Evolutionary conservation across 2,888 invertebrate genomes (phyloP).

Genomic region (Eupithecia inturbata): DNA sequence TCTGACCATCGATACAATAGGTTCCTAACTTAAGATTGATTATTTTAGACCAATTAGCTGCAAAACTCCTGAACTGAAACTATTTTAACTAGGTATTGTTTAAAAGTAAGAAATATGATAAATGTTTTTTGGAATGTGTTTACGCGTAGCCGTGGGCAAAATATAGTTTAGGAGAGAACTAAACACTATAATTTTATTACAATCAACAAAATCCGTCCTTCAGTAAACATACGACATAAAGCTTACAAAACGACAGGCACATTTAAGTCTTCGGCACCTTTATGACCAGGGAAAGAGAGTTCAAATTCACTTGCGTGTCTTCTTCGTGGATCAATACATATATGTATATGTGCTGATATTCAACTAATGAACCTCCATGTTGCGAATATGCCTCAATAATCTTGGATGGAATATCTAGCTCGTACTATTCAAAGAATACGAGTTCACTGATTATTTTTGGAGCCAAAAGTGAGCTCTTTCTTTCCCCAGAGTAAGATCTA

Average conservation of each 20-base stretch:
- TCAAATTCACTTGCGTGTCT: not conserved
- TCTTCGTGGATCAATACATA: not conserved
- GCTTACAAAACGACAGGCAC: not conserved
- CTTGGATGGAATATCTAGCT: conserved; percentile 8
- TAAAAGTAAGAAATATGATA: too few relatives aligned
- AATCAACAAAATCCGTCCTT: conserved; percentile 10
- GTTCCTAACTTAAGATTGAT: conserved; percentile 39
- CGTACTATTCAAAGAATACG: not conserved
- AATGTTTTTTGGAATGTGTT: not conserved
- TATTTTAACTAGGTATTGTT: not conserved
- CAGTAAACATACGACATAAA: not conserved
- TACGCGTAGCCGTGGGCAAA: not conserved
- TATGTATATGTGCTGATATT: not conserved
- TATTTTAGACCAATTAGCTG: not conserved
- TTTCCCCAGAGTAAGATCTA: not conserved
- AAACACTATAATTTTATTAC: conserved; percentile 32
- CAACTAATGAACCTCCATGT: conserved; percentile 34
- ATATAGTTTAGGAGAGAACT: not conserved
- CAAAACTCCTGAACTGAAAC: not conserved
- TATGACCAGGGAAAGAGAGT: not conserved
- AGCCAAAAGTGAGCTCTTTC: not conserved
- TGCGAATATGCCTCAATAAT: conserved; percentile 25
- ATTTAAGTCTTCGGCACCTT: not conserved
- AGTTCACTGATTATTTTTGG: not conserved
- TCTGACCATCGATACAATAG: conserved; percentile 26